Base-by-base conservation (phyloP, 2,888 invertebrate species). In the Acleris literana region DNA sequence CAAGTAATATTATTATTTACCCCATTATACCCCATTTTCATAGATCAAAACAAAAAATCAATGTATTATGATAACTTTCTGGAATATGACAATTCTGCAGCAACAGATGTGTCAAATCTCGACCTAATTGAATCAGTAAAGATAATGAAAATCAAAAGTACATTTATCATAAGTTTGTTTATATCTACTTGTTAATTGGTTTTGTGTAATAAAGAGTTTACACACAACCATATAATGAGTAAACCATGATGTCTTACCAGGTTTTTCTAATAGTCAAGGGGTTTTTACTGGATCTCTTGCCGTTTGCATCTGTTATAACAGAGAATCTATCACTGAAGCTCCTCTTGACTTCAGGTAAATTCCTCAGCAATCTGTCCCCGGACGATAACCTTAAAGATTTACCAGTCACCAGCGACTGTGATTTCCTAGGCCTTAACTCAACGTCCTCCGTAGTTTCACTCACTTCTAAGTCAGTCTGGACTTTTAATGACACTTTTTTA, bases 301-400 rank as follows among this genome's bases (percentile, higher is more conserved):
- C 83, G 62, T 76, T 81, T n/a, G 77, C 82, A 81, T 92, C 89
- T 60, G 85, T 83, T 69, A 88, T 86, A 57, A 88, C 82, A 44
- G 91, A 86, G 75, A 92, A 92, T 13, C 92, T 83, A 68, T 93
- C 93, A 77, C 93, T 93, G 51, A 91, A 83, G 72, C 92, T 93
- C 69, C 93, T 84, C 72, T 92, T 92, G 22, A 93, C 88, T 68
- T 92, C 92, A 0, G 88, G 84, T 53, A 84, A 75, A 55, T 72
- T 73, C 63, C 75, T 77, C 16, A 75, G 57, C 39, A 74, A 63
- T 65, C 79, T 79, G 11, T 84, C 84, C 16, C 85, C 82, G 13
- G 89, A 84, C 5, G 85, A 86, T 69, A 90, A 73, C 65, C 84
- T 83, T 44, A 90, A 72, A 6, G 88, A 85, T 72, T 89, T 91